Base-by-base conservation (phyloP, 1,140 invertebrate species). In the Dinothrombium tinctorium region DNA sequence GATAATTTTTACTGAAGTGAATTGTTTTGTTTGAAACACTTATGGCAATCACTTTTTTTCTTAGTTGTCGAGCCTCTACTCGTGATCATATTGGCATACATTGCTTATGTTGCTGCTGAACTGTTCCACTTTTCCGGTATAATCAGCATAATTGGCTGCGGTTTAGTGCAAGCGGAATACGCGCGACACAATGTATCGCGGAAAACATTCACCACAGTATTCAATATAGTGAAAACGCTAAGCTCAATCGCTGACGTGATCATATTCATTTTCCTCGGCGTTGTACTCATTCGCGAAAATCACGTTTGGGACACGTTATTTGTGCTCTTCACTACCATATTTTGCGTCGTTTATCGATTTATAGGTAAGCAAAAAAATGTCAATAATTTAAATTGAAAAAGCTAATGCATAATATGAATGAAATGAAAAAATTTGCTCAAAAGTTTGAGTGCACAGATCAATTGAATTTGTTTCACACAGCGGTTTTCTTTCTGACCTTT, bases 51-150 rank as follows among this genome's bases (percentile, higher is more conserved):
- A n/a, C n/a, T 4, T 33, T 17, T 8, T 33, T n/a, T n/a, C 3
- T 9, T 8, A 36, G 66, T 71, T 32, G 64, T 73, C 12, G 71
- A 72, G 52, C 68, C 69, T 1, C 51, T 72, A 19, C 60, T 69
- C 33, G 55, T 71, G 14, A 58, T 72, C 24, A 59, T 64, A 24
- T 54, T 72, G 33, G 64, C 69, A 1, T 72, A 73, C 51, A 51
- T 70, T 4, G 57, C 66, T 36, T 72, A 72, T 50, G 50, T 73
- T 0, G 57, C 59, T 7, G 63, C 66, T 9, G 71, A 73, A 54
- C 57, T 71, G 50, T 61, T 70, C 42, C 67, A 70, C 44, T 61
- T 69, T 35, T 72, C 69, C 11, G 68, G 71, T n/a, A 71, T 72
- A 39, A 65, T 66, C 29, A 60, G 55, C 50, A 49, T 51, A 11